phyloP scores from a whole-genome alignment of 1,140 invertebrate genomes.

The Halictus rubicundus region DNA sequence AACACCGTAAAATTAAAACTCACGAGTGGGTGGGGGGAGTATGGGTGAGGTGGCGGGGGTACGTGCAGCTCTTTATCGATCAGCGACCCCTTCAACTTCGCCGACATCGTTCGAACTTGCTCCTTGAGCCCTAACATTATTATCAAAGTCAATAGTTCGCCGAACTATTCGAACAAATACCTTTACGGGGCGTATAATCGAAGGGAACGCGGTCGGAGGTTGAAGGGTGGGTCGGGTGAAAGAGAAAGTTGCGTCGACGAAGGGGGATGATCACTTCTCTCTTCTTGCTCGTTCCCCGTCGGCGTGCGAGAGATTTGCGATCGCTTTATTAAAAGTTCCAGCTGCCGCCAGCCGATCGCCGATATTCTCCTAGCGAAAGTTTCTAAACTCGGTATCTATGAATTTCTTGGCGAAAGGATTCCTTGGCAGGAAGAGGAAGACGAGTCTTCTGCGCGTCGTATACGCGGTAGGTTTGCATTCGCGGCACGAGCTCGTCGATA shows the following conservation, averaged over 20 bases:
- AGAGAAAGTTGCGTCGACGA: background rate
- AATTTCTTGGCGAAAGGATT: slow-evolving; percentile 15
- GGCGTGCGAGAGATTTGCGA: slow-evolving; percentile 51
- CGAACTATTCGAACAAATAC: slow-evolving; percentile 37
- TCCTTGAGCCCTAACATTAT: slow-evolving; percentile 37
- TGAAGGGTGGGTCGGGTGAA: background rate
- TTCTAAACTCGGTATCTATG: slow-evolving; percentile 48
- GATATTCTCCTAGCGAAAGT: slow-evolving; percentile 49
- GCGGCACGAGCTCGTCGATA: background rate
- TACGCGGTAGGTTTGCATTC: background rate
- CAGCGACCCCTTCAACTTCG: slow-evolving; percentile 14
- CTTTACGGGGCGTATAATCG: slow-evolving; percentile 23
- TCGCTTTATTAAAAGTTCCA: slow-evolving; percentile 68
- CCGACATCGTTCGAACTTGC: slow-evolving; percentile 31
- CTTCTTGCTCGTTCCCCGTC: background rate
- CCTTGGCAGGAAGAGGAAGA: background rate
- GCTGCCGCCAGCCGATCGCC: slow-evolving; percentile 47
- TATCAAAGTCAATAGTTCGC: slow-evolving; percentile 48
- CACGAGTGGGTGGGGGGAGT: background rate
- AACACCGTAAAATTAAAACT: background rate
- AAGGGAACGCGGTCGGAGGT: slow-evolving; percentile 5
- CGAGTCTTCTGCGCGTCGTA: background rate
- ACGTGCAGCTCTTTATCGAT: slow-evolving; percentile 36
- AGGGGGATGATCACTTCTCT: slow-evolving; percentile 27
- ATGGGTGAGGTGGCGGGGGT: too few species aligned